A percentile compares a stretch with the other conserved stretches of the same genome.
These are phyloP conservation scores for Panthera leo DNA, from an alignment of 2,113 vertebrate genomes.

Conservation along the genomic window DNA sequence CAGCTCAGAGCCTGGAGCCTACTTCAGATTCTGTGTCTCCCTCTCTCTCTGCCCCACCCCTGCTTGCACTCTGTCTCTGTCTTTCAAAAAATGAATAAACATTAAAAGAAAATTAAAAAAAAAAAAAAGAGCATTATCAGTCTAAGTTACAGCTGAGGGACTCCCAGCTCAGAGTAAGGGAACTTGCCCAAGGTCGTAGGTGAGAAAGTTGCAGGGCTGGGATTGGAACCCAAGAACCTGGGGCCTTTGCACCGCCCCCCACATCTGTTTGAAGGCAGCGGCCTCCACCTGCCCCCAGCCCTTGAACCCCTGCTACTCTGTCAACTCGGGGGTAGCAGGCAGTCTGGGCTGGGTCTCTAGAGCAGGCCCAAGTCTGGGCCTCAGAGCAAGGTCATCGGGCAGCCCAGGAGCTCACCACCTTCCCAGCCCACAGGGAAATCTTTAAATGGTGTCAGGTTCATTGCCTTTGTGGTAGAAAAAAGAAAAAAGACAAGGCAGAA, in stretches of 20 bases:
- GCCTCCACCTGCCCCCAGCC: background rate
- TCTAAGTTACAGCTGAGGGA: background rate
- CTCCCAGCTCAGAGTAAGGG: background rate
- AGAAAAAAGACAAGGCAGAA: background rate
- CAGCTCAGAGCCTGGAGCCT: too few species aligned
- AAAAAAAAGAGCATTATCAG: background rate
- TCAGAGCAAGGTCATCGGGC: background rate
- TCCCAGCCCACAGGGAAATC: slow-evolving; percentile 51
- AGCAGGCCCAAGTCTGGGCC: background rate
- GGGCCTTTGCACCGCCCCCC: background rate
- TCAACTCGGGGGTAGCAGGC: slow-evolving; percentile 7
- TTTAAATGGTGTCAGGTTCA: background rate
- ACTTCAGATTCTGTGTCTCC: too few species aligned
- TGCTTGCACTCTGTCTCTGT: too few species aligned
- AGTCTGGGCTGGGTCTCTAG: background rate
- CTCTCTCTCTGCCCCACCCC: too few species aligned
- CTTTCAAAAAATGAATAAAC: too few species aligned
- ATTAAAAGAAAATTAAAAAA: too few species aligned
- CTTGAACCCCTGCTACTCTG: slow-evolving; percentile 4
- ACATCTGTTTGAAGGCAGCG: background rate
- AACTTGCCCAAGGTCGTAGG: background rate
- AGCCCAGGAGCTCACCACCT: slow-evolving; percentile 7
- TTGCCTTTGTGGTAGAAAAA: background rate
- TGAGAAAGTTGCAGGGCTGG: background rate
- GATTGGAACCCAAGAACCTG: background rate